Base-by-base conservation (phyloP, 2,113 vertebrate species). In the Myotis lucifugus region DNA sequence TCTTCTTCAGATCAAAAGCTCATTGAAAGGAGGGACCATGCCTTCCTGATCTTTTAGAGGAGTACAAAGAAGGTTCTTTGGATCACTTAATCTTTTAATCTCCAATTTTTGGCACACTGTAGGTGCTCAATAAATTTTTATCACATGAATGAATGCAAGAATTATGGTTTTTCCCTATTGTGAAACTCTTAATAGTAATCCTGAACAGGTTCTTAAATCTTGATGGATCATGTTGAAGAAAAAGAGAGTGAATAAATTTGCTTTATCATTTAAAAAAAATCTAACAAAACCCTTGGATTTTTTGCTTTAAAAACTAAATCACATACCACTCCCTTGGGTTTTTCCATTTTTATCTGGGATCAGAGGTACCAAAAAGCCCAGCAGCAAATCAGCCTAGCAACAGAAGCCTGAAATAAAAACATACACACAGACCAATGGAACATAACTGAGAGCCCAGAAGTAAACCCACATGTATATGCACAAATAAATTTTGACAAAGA, bases 271-370 rank as follows among this genome's bases (percentile, higher is more conserved):
- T 69, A 52, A 90, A 79, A 54, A 54, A 79, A 86, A 90, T n/a
- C 76, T 84, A 61, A 85, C 25, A 74, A 86, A 89, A 79, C 21
- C 8, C 19, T 37, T 46, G 25, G 77, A 70, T 17, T 32, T 83
- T 88, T 92, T 74, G 37, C 79, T 83, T 67, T 73, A 82, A 94
- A 89, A 89, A 54, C 82, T 69, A 92, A 76, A 76, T 52, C 15
- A 50, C n/a, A 34, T 25, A 59, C 40, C 14, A 70, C 8, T 94
- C 54, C 19, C n/a, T 91, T 94, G 67, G 9, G 59, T 48, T 56
- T 82, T 76, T 72, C 29, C 40, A 54, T 74, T 72, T 93, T 87
- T 64, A 84, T 70, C 82, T 90, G 34, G 46, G 48, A 85, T 90
- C 81, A 90, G 77, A 90, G 76, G 56, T 54, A 94, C 18, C n/a